Evolutionary conservation across 1,140 invertebrate species (phyloP).

Genomic region (Zaprionus capensis): DNA sequence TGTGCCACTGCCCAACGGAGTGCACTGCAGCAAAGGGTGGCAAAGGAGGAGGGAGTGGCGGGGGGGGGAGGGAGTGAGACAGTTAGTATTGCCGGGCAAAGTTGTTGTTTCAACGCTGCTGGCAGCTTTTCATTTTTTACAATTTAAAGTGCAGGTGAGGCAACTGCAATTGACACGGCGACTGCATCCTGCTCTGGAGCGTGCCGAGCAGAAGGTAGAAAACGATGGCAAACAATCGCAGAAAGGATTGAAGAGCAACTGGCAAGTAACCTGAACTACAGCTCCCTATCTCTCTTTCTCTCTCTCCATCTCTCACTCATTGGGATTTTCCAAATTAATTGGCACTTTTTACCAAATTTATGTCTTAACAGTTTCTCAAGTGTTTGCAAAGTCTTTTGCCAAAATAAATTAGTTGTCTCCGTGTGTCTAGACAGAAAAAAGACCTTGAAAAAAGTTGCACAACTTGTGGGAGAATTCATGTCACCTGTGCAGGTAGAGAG

Average conservation of each 20-base stretch:
- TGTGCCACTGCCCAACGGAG: slow-evolving; percentile 48
- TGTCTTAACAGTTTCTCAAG: slow-evolving; percentile 47
- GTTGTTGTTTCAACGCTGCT: slow-evolving; percentile 64
- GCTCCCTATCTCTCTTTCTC: slow-evolving; percentile 32
- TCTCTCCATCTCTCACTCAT: slow-evolving; percentile 32
- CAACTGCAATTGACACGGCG: slow-evolving; percentile 77
- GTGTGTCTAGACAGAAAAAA: slow-evolving; percentile 62
- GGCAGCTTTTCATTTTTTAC: slow-evolving; percentile 76
- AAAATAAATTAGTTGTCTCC: slow-evolving; percentile 62
- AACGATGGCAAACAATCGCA: slow-evolving; percentile 56
- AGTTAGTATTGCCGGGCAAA: slow-evolving; percentile 55
- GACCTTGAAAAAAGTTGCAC: slow-evolving; percentile 58
- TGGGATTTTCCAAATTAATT: slow-evolving; percentile 68
- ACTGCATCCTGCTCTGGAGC: slow-evolving; percentile 49
- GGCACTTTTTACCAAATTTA: slow-evolving; percentile 45
- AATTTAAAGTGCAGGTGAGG: slow-evolving; percentile 78
- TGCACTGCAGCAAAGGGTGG: background rate
- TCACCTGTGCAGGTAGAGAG: background rate
- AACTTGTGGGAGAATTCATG: slow-evolving; percentile 51
- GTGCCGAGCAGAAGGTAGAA: slow-evolving; percentile 17
- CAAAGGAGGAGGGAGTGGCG: background rate
- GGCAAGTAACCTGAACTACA: background rate
- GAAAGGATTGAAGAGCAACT: slow-evolving; percentile 33
- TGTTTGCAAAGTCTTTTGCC: slow-evolving; percentile 41
- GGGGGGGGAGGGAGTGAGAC: background rate